Evolutionary conservation across 2,888 invertebrate genomes (phyloP), one percentile per base, ranked within the genome.

Genomic region (Nemurella pictetii): DNA sequence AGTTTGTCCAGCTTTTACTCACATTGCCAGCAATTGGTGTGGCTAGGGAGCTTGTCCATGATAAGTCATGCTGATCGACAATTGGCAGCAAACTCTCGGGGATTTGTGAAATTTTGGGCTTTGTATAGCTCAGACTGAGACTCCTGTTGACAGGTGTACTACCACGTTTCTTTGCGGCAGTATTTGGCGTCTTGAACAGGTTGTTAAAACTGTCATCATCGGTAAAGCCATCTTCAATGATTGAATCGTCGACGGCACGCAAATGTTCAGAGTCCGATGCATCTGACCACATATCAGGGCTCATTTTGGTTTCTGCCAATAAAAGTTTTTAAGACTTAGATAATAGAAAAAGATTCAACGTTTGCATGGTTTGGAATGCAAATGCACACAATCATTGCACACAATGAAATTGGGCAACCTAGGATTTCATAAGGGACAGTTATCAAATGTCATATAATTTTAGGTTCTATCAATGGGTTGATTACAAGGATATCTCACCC

Each of bases 21-120:
- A 26, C 80, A 7, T 26, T 25, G 74, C 29, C 78, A 15, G 75
- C 9, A 27, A 83, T 36, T 25, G 85, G 85, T 28, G 85, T 85
- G 3, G 83, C 85, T 29, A 85, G 36, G n/a, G 83, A 82, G 83
- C 85, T 85, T 12, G 77, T 84, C 85, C 85, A 85, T 29, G 85
- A 85, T 9, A 83, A 36, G 77, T 85, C 81, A 26, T 80, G 80
- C n/a, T 72, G 27, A 36, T 85, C 84, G 12, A 84, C 29, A 27
- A 85, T 73, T 9, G 80, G 30, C 15, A 82, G 55, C 28, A 84
- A 36, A n/a, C 80, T 84, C 28, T 72, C 20, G 36, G 84, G 84
- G 12, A 84, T 26, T 29, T 55, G 55, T 55, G 55, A 55, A 55
- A 55, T 55, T 55, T 2, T 20, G 20, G 55, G 55, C 55, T 55